Conservation (phyloP, 2,797 vertebrate species). For the Babyrousa celebensis region DNA sequence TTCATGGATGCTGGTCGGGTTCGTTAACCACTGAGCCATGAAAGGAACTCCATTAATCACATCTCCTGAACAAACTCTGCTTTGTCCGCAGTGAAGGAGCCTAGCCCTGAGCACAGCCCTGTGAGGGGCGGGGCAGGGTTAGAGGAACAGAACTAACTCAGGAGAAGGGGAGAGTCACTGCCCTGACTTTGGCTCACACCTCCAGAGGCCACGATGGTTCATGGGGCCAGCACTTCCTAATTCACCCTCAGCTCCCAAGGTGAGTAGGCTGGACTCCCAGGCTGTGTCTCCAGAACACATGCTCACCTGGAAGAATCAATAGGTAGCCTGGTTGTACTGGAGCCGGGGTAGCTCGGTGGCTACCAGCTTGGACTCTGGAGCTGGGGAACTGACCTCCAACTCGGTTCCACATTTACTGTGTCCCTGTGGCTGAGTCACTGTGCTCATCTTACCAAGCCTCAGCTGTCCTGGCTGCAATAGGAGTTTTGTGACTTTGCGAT, state of each 20-base stretch:
- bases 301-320: neutral
- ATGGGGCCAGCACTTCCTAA: neutral
- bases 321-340: neutral
- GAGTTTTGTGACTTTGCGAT: neutral
- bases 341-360: neutral
- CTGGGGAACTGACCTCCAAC: too few relatives aligned
- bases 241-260: neutral
- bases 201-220: neutral
- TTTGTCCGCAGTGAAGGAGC: neutral
- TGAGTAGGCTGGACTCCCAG: neutral
- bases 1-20: too few relatives aligned
- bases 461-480: neutral
- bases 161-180: neutral
- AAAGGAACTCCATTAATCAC: too few relatives aligned
- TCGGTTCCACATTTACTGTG: neutral
- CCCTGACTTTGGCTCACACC: neutral
- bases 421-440: neutral
- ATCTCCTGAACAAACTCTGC: neutral
- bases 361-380: neutral
- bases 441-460: neutral
- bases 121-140: rapidly evolving
- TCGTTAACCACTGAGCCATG: too few relatives aligned
- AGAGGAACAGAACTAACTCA: neutral
- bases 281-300: neutral
- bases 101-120: neutral